Conservation (phyloP, 2,888 invertebrate species). For the Aelia acuminata region DNA sequence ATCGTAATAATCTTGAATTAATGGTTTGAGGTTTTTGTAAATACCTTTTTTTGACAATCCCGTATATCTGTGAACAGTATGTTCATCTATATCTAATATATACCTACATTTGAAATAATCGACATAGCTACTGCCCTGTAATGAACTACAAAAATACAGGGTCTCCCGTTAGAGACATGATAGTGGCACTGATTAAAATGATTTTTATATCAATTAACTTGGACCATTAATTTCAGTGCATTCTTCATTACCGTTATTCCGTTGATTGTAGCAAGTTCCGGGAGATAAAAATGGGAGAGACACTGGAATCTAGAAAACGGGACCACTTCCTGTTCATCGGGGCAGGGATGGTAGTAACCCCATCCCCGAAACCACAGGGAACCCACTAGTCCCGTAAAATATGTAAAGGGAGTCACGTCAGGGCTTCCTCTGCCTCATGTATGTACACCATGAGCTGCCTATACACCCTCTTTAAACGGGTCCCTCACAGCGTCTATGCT, state of each 20-base stretch:
- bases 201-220: too few relatives aligned
- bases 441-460: background rate
- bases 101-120: too few relatives aligned
- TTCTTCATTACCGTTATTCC: background rate
- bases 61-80: too few relatives aligned
- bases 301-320: background rate
- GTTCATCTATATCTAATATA: too few relatives aligned
- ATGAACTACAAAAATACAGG: too few relatives aligned
- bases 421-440: background rate
- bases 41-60: too few relatives aligned
- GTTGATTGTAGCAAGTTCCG: background rate
- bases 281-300: background rate
- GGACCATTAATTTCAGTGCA: background rate
- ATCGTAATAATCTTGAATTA: too few relatives aligned
- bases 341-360: background rate
- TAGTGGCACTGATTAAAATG: too few relatives aligned
- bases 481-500: background rate
- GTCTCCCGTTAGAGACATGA: too few relatives aligned
- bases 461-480: background rate
- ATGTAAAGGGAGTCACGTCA: background rate
- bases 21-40: too few relatives aligned
- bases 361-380: background rate
- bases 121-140: too few relatives aligned
- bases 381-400: constrained; percentile 4
- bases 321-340: constrained; percentile 21